Conservation (phyloP, 23 tunicate species). For the Trididemnum nubilum region DNA sequence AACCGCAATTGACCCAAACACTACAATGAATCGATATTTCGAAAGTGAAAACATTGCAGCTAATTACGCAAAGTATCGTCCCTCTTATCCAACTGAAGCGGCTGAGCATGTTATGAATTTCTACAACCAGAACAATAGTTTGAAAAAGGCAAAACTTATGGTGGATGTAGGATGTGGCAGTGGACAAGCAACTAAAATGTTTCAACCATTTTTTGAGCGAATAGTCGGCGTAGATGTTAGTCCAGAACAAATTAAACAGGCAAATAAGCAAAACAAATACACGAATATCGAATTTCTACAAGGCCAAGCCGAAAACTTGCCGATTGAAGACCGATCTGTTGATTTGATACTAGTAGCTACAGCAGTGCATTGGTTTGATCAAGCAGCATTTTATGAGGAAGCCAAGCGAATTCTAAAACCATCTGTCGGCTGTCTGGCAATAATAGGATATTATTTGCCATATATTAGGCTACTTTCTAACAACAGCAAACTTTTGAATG, state of each 20-base stretch:
- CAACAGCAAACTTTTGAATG: neutral
- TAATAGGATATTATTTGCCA: conserved; percentile 30
- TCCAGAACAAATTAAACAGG: conserved; percentile 35
- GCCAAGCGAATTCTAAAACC: conserved; percentile 34
- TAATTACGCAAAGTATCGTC: conserved; percentile 33
- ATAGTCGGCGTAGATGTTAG: conserved; percentile 43
- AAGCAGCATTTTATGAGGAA: conserved; percentile 23
- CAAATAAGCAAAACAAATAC: conserved; percentile 4
- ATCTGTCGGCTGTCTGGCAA: conserved; percentile 36
- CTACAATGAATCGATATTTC: neutral
- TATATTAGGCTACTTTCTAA: no score
- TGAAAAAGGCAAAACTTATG: conserved; percentile 8
- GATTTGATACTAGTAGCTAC: conserved; percentile 33
- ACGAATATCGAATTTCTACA: conserved; percentile 30
- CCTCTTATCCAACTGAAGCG: conserved; percentile 31
- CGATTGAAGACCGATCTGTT: conserved; percentile 29
- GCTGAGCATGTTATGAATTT: conserved; percentile 14
- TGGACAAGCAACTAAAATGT: conserved; percentile 49
- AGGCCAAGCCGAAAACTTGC: conserved; percentile 33
- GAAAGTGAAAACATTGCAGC: conserved; percentile 11
- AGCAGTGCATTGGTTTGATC: conserved; percentile 52
- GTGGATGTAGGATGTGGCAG: conserved; percentile 68
- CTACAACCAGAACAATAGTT: neutral
- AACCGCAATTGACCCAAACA: no score
- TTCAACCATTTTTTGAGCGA: conserved; percentile 33